Conservation (phyloP, 2,113 vertebrate genomes). For the Donacobius atricapilla region DNA sequence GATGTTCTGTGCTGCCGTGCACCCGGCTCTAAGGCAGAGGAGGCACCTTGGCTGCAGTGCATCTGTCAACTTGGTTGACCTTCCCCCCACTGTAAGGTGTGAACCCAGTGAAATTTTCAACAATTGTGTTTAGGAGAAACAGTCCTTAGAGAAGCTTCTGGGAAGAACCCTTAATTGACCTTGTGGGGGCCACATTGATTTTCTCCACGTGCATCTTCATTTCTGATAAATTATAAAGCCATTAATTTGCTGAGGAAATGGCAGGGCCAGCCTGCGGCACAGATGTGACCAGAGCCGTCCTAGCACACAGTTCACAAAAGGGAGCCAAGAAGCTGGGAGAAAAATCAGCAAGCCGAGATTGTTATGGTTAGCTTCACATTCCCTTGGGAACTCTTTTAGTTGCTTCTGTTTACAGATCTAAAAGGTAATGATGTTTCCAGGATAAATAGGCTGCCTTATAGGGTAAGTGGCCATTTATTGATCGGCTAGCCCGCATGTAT, state of each 20-base stretch:
- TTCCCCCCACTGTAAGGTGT: conserved; percentile 5
- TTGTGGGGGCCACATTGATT: conserved; percentile 95
- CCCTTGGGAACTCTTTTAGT: conserved; percentile 83
- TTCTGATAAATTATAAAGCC: conserved; percentile 99
- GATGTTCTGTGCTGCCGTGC: background rate
- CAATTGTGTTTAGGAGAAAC: conserved; percentile 65
- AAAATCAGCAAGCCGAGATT: conserved; percentile 85
- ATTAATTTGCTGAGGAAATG: conserved; percentile 99
- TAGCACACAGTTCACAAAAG: conserved; percentile 83
- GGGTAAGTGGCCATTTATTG: conserved; percentile 82
- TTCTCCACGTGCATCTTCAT: conserved; percentile 93
- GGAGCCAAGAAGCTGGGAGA: conserved; percentile 81
- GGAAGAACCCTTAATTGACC: conserved; percentile 92
- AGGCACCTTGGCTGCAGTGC: conserved; percentile 26
- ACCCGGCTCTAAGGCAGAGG: background rate
- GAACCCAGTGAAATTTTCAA: conserved; percentile 38
- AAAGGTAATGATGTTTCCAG: conserved; percentile 83
- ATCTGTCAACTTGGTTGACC: conserved; percentile 20
- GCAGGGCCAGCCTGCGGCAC: conserved; percentile 88
- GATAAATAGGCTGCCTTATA: conserved; percentile 83
- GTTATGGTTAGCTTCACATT: conserved; percentile 87
- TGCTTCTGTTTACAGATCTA: conserved; percentile 89
- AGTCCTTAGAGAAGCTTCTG: conserved; percentile 76
- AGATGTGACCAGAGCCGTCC: conserved; percentile 92
- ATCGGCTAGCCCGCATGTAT: conserved; percentile 72